Percentiles rank a stretch among this genome's conserved stretches.
These are phyloP conservation scores for Diceros bicornis DNA, from an alignment of 2,797 vertebrate species.

Conservation along the genomic window DNA sequence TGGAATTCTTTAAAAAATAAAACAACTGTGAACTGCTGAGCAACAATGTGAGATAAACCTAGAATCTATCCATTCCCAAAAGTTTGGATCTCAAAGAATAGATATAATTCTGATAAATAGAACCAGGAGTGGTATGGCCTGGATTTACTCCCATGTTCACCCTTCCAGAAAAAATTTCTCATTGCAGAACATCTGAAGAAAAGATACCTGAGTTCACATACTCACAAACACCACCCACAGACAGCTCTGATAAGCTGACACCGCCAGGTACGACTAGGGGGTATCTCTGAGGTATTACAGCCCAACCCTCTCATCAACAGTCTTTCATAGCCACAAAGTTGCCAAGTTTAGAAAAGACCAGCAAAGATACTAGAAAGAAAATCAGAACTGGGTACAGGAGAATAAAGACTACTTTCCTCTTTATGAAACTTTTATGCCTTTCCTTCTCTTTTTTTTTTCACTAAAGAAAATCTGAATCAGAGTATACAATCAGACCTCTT, in stretches of 20 bases:
- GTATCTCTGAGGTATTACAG: constrained; percentile 41
- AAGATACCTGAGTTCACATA: constrained; percentile 75
- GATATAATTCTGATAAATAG: constrained; percentile 72
- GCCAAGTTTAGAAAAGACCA: constrained; percentile 75
- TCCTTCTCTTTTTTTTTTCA: not conserved
- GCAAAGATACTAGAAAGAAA: constrained; percentile 46
- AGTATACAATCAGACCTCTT: not conserved
- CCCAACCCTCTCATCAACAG: constrained; percentile 71
- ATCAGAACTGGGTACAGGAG: not conserved
- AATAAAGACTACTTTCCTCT: not conserved
- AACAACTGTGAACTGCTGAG: not conserved
- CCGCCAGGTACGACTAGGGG: constrained; percentile 78
- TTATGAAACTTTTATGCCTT: not conserved
- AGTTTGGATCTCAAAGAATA: constrained; percentile 69
- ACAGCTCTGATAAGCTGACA: constrained; percentile 69
- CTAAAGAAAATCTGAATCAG: constrained; percentile 50
- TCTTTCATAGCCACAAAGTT: constrained; percentile 41
- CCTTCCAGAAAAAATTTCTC: constrained; percentile 49
- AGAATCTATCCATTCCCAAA: constrained; percentile 52
- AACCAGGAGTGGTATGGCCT: not conserved
- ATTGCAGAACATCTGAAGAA: constrained; percentile 62
- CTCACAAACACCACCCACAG: constrained; percentile 66
- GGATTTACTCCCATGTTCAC: constrained; percentile 60
- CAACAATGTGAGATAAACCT: constrained; percentile 68
- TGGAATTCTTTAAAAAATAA: constrained; percentile 30